Percentiles rank a stretch among this genome's conserved stretches.
These are phyloP conservation scores for Cephalopachus bancanus DNA, from an alignment of 2,797 vertebrate species.

Conservation along the genomic window DNA sequence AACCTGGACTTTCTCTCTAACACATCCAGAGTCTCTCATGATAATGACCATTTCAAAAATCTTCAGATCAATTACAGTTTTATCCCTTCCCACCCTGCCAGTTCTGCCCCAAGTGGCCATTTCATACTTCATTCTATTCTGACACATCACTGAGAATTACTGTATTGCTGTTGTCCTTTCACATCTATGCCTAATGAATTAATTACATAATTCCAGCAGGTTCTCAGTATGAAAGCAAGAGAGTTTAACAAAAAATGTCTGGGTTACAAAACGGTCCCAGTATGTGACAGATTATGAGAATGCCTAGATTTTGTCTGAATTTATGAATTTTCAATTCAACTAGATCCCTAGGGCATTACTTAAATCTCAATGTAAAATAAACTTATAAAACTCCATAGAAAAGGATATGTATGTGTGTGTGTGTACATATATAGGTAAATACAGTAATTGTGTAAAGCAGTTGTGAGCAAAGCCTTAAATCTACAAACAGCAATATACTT, in stretches of 20 bases:
- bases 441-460: background rate
- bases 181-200: conserved; percentile 16
- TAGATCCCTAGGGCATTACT: conserved; percentile 1
- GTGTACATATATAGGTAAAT: background rate
- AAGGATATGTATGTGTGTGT: conserved; percentile 18
- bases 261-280: conserved; percentile 35
- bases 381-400: conserved; percentile 44
- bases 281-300: conserved; percentile 26
- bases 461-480: conserved; percentile 48
- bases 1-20: background rate
- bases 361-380: conserved; percentile 61
- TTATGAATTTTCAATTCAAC: conserved; percentile 41
- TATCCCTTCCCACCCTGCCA: background rate
- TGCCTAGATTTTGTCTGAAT: conserved; percentile 16
- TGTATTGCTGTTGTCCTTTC: background rate
- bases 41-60: background rate
- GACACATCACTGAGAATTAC: conserved; percentile 5
- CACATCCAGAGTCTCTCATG: background rate
- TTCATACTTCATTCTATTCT: background rate
- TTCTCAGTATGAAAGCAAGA: conserved; percentile 7
- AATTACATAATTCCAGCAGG: background rate
- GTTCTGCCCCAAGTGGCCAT: background rate
- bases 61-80: background rate
- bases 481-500: conserved; percentile 4
- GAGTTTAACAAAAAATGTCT: conserved; percentile 17